Evolutionary conservation across 2,113 vertebrate genomes (phyloP).

Genomic region (Coturnix japonica): DNA sequence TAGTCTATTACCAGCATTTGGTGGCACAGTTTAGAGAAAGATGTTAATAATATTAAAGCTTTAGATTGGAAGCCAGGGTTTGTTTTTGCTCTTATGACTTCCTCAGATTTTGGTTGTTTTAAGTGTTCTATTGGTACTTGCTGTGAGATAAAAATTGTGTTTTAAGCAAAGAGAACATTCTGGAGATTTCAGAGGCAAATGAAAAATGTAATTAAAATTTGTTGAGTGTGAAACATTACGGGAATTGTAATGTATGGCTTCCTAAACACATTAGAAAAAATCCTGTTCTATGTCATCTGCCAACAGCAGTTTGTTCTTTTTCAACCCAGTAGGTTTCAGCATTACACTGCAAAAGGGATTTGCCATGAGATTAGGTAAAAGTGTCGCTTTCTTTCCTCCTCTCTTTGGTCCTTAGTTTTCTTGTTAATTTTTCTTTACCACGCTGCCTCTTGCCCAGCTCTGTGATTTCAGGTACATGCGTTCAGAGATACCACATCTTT

Average conservation of each 20-base stretch:
- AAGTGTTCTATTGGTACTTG: conserved; percentile 10
- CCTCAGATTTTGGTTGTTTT: neutral
- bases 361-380: neutral
- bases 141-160: neutral
- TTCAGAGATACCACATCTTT: neutral
- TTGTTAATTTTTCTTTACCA: neutral
- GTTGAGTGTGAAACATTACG: neutral
- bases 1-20: neutral
- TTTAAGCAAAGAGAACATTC: conserved; percentile 36
- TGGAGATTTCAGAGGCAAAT: conserved; percentile 37
- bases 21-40: neutral
- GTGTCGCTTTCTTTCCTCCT: neutral
- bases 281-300: neutral
- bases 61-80: neutral
- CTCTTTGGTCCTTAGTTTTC: neutral
- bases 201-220: conserved; percentile 39
- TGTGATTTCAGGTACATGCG: neutral
- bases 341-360: neutral
- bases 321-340: neutral
- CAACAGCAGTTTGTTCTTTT: neutral
- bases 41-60: neutral
- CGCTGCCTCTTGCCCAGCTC: neutral
- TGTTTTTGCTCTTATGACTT: conserved; percentile 13
- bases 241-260: conserved; percentile 13
- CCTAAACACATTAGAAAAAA: conserved; percentile 34